Evolutionary conservation across 2,797 vertebrate species (phyloP).

Genomic region (Microchirus variegatus): DNA sequence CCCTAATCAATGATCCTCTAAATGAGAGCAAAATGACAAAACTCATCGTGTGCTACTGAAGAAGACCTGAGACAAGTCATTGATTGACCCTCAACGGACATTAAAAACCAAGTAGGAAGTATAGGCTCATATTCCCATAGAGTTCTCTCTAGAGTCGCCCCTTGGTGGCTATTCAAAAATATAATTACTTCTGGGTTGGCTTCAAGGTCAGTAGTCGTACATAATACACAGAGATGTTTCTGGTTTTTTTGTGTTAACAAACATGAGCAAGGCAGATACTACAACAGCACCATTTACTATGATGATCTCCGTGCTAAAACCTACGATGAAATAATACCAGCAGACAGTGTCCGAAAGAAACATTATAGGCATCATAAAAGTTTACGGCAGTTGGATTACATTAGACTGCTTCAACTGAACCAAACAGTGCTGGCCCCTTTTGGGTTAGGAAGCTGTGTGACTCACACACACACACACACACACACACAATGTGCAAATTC

Average conservation of each 20-base stretch:
- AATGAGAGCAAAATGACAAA: too few species aligned
- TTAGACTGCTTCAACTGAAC: not conserved
- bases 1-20: too few species aligned
- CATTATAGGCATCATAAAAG: conserved; percentile 1
- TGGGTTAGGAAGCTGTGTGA: not conserved
- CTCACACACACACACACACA: not conserved
- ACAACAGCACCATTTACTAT: not conserved
- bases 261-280: not conserved
- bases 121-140: too few species aligned
- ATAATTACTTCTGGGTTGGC: too few species aligned
- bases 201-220: too few species aligned
- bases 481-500: not conserved
- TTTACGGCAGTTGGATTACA: not conserved
- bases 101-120: too few species aligned
- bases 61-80: too few species aligned
- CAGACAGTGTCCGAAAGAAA: not conserved
- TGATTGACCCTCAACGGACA: too few species aligned
- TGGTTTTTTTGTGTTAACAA: not conserved
- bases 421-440: not conserved
- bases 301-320: not conserved
- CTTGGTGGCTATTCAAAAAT: too few species aligned
- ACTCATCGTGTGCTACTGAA: too few species aligned
- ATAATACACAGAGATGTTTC: not conserved
- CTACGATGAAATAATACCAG: not conserved
- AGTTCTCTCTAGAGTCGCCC: too few species aligned